Conservation (phyloP, 2,113 vertebrate genomes). For the Himantopus leucocephalus region DNA sequence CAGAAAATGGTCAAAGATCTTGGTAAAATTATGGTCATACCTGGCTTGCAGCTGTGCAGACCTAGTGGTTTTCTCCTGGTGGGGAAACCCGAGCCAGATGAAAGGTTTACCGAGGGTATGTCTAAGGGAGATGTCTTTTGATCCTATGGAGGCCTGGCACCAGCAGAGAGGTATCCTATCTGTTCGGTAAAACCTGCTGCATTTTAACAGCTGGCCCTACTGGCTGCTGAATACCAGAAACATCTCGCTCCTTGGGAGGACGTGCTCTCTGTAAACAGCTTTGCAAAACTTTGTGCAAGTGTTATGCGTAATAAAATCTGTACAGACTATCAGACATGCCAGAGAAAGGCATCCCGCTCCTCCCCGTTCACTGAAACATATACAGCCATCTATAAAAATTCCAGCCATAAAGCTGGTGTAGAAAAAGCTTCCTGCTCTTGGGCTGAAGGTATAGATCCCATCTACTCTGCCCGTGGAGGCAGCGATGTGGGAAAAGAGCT, state of each 20-base stretch:
- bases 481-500: neutral
- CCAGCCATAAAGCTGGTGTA: neutral
- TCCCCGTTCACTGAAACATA: neutral
- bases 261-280: fast-evolving
- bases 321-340: neutral
- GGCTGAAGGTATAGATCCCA: neutral
- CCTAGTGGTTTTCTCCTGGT: neutral
- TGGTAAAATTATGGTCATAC: neutral
- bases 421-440: neutral
- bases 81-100: neutral
- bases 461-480: neutral
- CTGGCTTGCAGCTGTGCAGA: conserved; percentile 49
- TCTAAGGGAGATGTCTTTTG: neutral
- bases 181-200: neutral
- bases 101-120: neutral
- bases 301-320: neutral
- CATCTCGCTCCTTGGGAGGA: neutral
- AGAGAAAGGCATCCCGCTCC: neutral
- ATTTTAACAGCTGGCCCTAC: neutral
- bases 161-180: neutral
- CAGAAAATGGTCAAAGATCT: neutral
- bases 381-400: neutral
- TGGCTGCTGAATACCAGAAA: neutral
- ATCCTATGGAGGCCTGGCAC: neutral
- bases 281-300: neutral